phyloP scores from a whole-genome alignment of 2,888 invertebrate genomes.

The Drosophila aldrichi region DNA sequence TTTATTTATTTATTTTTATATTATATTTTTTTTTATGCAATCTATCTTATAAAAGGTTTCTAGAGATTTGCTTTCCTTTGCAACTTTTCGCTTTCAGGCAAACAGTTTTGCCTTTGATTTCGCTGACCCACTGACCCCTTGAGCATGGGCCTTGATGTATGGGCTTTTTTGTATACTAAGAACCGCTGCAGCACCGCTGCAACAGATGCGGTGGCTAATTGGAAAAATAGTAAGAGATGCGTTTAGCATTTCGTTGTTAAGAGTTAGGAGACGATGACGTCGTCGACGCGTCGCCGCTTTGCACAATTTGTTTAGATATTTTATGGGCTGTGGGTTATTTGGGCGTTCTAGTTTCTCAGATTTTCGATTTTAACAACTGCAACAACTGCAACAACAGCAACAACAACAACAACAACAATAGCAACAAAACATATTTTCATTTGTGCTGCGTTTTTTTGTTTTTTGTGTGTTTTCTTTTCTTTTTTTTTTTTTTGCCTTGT shows the following conservation, averaged over 20 bases:
- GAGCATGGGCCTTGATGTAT: neutral
- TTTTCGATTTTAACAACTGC: slow-evolving; percentile 43
- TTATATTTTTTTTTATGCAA: too few relatives aligned
- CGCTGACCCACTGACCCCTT: slow-evolving; percentile 28
- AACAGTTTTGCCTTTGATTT: slow-evolving; percentile 3
- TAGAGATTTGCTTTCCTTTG: neutral
- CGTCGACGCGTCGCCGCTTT: slow-evolving; percentile 30
- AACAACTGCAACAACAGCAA: slow-evolving; percentile 8
- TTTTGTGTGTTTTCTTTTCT: slow-evolving; percentile 11
- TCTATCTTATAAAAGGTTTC: too few relatives aligned
- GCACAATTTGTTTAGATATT: slow-evolving; percentile 63
- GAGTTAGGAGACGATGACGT: slow-evolving; percentile 34
- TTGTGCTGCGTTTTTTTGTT: slow-evolving; percentile 13
- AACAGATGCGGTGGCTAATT: slow-evolving; percentile 25
- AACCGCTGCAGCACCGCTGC: neutral
- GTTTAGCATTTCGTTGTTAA: slow-evolving; percentile 32
- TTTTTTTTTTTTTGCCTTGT: slow-evolving; percentile 34
- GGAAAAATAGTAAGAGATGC: slow-evolving; percentile 32
- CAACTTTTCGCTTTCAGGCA: slow-evolving; percentile 1
- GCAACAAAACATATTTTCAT: slow-evolving; percentile 60
- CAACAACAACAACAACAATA: slow-evolving; percentile 6
- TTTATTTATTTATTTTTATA: too few relatives aligned
- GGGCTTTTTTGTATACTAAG: neutral
- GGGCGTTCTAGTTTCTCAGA: slow-evolving; percentile 62
- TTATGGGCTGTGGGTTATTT: slow-evolving; percentile 61